Base-by-base conservation (phyloP, 2,797 vertebrate genomes). In the Carduelis carduelis region DNA sequence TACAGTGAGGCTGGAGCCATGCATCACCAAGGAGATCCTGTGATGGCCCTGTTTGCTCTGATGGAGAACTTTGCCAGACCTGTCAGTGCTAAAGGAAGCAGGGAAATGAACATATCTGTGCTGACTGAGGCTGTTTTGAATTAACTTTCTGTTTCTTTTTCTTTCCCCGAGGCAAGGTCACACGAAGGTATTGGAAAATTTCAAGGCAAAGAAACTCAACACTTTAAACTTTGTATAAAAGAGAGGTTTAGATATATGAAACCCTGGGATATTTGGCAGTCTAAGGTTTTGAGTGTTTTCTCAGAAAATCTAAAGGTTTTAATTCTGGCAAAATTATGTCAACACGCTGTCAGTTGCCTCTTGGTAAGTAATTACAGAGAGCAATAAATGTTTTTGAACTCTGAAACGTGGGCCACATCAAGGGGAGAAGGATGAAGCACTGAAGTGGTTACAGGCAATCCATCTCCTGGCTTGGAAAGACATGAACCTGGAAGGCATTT, bases 281-380 rank as follows among this genome's bases (percentile, higher is more conserved):
- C 84, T 87, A 93, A 55, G 83, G 70, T 95, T 97, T 97, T 94
- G 95, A 97, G 95, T 93, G 89, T 91, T 85, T 97, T 97, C 87
- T 96, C 87, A 95, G 95, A 95, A 97, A 97, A 95, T 50, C 81
- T 96, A 89, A 96, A 95, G 93, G 93, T 87, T 96, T 97, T 96
- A 97, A 96, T 97, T 97, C 97, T 95, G 96, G 93, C 89, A 97
- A 95, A 94, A 87, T 50, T 20, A 95, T 95, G 96, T 97, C 97
- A 98, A 95, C 96, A 95, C 22, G 5, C 96, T 96, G 96, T 97
- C 97, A 96, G 66, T 94, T 96, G 71, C 92, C 94, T 96, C 91
- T 95, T 96, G 95, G 90, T 96, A 97, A 95, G 94, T 89, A 97
- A 97, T 97, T 97, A 93, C 74, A 95, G 87, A 94, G n/a, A 94